phyloP scores from a whole-genome alignment of 2,888 invertebrate species.

The Nemotelus pantherinus region DNA sequence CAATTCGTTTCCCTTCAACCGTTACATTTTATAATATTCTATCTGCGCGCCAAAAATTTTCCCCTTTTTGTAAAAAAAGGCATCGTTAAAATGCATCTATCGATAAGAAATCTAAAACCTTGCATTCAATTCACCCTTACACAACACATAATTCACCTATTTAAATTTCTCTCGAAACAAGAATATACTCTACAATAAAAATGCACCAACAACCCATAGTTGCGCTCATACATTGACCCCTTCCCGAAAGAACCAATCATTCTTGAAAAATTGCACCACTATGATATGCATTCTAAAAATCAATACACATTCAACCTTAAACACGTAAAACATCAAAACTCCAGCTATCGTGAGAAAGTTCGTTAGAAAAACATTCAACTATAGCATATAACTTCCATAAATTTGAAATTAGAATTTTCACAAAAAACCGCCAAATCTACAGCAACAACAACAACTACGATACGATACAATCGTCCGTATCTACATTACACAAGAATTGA shows the following conservation, averaged over 20 bases:
- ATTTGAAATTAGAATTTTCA: conserved; percentile 36
- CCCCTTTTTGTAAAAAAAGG: conserved; percentile 12
- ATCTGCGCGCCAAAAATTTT: neutral
- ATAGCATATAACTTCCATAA: neutral
- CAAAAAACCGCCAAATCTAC: conserved; percentile 20
- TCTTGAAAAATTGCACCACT: conserved; percentile 41
- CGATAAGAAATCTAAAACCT: conserved; percentile 28
- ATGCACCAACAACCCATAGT: neutral
- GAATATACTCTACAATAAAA: conserved; percentile 20
- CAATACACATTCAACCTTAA: conserved; percentile 16
- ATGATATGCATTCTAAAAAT: neutral
- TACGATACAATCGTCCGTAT: neutral
- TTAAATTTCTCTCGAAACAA: conserved; percentile 42
- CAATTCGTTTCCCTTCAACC: no score
- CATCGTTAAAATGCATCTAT: conserved; percentile 1
- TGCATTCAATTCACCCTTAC: conserved; percentile 33
- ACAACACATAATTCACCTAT: conserved; percentile 9
- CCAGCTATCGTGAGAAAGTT: conserved; percentile 45
- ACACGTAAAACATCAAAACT: neutral
- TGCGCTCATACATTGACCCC: conserved; percentile 9
- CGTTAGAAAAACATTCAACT: conserved; percentile 29
- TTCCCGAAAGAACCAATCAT: conserved; percentile 45
- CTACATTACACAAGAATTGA: conserved; percentile 41
- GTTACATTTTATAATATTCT: neutral
- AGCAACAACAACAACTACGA: neutral